Evolutionary conservation across 2,797 vertebrate species (phyloP).

Genomic region (Salarias fasciatus): DNA sequence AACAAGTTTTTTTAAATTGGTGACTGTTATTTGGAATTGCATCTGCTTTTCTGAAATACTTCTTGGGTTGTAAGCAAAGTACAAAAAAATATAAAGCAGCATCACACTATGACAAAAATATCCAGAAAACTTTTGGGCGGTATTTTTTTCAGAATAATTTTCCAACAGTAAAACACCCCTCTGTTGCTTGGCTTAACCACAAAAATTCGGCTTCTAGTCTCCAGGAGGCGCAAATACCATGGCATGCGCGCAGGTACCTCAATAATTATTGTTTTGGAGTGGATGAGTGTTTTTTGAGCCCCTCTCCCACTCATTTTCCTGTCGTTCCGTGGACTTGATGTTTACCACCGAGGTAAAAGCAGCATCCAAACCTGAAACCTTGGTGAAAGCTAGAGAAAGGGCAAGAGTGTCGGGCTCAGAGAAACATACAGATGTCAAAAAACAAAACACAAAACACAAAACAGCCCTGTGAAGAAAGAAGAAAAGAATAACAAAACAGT

Average conservation of each 20-base stretch:
- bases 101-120: not conserved
- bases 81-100: not conserved
- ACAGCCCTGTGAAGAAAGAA: slow-evolving; percentile 13
- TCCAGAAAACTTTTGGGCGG: too few relatives aligned
- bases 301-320: slow-evolving; percentile 41
- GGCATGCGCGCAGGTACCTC: slow-evolving; percentile 16
- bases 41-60: too few relatives aligned
- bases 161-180: slow-evolving; percentile 2
- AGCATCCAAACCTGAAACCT: slow-evolving; percentile 34
- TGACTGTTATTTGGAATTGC: too few relatives aligned
- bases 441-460: slow-evolving; percentile 26
- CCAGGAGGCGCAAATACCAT: slow-evolving; percentile 32
- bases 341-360: slow-evolving; percentile 24
- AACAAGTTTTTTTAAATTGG: too few relatives aligned
- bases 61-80: too few relatives aligned
- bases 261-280: slow-evolving; percentile 23
- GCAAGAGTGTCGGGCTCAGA: slow-evolving; percentile 29
- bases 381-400: slow-evolving; percentile 40
- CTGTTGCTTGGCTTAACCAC: slow-evolving; percentile 10
- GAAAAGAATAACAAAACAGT: slow-evolving; percentile 2
- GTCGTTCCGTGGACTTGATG: slow-evolving; percentile 37
- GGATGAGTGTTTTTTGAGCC: slow-evolving; percentile 32
- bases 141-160: not conserved
- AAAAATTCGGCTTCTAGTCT: slow-evolving; percentile 8
- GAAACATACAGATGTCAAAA: slow-evolving; percentile 16